Percentiles rank a stretch among this genome's conserved stretches.
phyloP scores from a whole-genome alignment of 2,797 vertebrate genomes.

The Poeciliopsis gracilis region DNA sequence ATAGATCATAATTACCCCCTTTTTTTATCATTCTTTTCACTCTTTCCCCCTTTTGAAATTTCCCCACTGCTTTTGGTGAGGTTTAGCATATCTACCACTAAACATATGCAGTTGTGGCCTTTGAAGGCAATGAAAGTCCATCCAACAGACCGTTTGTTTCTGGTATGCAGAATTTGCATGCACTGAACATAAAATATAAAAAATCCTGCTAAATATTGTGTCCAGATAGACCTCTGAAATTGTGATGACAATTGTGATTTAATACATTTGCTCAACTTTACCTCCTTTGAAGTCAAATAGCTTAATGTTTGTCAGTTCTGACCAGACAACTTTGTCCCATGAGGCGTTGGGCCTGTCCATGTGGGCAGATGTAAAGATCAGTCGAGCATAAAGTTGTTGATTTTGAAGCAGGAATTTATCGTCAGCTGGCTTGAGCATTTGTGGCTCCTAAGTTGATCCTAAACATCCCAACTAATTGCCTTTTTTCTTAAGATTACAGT shows the following conservation, averaged over 20 bases:
- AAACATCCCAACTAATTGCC: neutral
- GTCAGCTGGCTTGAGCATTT: neutral
- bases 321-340: neutral
- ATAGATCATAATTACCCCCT: neutral
- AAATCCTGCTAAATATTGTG: neutral
- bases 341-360: neutral
- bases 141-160: neutral
- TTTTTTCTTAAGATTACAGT: constrained; percentile 6
- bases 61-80: neutral
- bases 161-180: neutral
- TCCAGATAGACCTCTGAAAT: neutral
- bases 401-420: constrained; percentile 2
- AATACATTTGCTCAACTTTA: neutral
- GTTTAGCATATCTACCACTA: neutral
- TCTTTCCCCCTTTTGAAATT: neutral
- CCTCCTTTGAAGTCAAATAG: neutral
- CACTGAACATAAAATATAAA: neutral
- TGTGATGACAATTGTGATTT: neutral
- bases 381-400: neutral
- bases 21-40: neutral
- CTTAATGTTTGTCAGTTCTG: neutral
- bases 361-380: neutral
- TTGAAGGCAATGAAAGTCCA: neutral
- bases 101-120: neutral
- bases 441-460: neutral